Conservation (phyloP, 2,888 invertebrate species). For the Theretra japonica region DNA sequence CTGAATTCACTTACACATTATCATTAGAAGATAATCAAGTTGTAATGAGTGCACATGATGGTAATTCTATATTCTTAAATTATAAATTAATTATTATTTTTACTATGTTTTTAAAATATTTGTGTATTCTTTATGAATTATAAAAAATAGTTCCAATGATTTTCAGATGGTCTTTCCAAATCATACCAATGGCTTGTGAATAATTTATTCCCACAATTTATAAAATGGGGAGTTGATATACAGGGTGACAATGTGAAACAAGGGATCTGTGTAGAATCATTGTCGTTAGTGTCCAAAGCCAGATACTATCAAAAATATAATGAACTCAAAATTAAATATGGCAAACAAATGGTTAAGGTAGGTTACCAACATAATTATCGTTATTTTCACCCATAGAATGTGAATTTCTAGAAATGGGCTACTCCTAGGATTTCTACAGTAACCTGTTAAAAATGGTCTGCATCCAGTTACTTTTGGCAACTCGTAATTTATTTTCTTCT, state of each 20-base stretch:
- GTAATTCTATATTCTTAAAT: constrained; percentile 42
- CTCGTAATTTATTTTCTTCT: too few relatives aligned
- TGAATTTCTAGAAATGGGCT: too few relatives aligned
- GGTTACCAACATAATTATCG: not conserved
- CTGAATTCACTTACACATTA: constrained; percentile 79
- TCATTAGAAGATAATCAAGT: constrained; percentile 64
- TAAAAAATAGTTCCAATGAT: not conserved
- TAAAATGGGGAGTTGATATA: constrained; percentile 86
- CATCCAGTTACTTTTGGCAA: too few relatives aligned
- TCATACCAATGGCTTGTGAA: constrained; percentile 82
- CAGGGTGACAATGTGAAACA: constrained; percentile 44
- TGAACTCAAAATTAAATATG: constrained; percentile 91
- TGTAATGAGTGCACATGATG: constrained; percentile 68
- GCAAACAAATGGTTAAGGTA: constrained; percentile 88
- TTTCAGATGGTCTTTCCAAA: constrained; percentile 59
- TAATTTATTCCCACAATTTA: constrained; percentile 84
- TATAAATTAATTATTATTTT: not conserved
- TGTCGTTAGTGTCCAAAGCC: constrained; percentile 87
- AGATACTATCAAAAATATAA: constrained; percentile 90
- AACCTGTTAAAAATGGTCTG: too few relatives aligned
- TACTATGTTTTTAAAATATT: not conserved
- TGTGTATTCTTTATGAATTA: constrained; percentile 19
- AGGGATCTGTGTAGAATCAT: constrained; percentile 79
- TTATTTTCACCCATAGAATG: not conserved
- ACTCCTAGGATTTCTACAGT: too few relatives aligned